phyloP scores from a whole-genome alignment of 1,140 invertebrate genomes.

The Rhopalosiphum maidis region DNA sequence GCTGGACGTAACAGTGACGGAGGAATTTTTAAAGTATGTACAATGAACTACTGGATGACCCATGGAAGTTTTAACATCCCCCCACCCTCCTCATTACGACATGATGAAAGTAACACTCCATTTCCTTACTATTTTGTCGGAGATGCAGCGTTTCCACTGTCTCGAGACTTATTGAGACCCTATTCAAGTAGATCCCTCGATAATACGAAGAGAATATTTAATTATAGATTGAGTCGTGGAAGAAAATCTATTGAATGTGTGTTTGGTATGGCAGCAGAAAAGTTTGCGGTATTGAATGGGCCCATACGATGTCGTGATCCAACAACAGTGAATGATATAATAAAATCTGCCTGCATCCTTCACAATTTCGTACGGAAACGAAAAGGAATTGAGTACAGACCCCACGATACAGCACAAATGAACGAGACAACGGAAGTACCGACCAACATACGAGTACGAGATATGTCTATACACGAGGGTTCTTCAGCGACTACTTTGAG shows the following conservation, averaged over 20 bases:
- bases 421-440: conserved; percentile 56
- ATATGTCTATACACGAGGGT: conserved; percentile 33
- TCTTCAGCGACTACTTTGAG: conserved; percentile 59
- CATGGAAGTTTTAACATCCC: background rate
- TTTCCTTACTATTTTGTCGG: conserved; percentile 59
- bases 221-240: conserved; percentile 61
- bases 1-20: too few relatives aligned
- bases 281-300: conserved; percentile 58
- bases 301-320: conserved; percentile 59
- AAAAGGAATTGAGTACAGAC: conserved; percentile 58
- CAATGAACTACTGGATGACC: conserved; percentile 8
- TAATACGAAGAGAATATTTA: conserved; percentile 62
- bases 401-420: conserved; percentile 58
- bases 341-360: conserved; percentile 58
- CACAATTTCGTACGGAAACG: conserved; percentile 58
- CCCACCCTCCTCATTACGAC: conserved; percentile 49
- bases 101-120: conserved; percentile 56
- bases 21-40: background rate
- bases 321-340: conserved; percentile 59
- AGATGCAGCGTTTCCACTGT: conserved; percentile 64
- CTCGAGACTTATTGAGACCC: conserved; percentile 62
- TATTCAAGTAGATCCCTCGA: conserved; percentile 50
- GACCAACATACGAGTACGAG: background rate
- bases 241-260: conserved; percentile 63
- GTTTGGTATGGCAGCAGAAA: conserved; percentile 63